Evolutionary conservation across 2,113 vertebrate genomes (phyloP).

Genomic region (Montifringilla adamsi): DNA sequence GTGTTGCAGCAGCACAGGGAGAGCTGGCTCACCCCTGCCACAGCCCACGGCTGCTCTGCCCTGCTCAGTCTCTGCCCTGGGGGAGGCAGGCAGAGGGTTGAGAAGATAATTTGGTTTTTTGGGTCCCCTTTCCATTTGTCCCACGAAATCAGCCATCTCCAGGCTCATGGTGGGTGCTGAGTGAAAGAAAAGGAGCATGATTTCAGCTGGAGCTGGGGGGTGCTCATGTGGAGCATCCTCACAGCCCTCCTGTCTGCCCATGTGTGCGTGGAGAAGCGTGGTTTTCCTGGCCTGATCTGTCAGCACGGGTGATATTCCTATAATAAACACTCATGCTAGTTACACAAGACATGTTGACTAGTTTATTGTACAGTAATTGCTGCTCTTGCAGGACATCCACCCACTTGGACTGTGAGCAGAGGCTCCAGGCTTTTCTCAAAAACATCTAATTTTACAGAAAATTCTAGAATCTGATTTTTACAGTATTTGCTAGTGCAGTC

Average conservation of each 20-base stretch:
- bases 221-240: not conserved
- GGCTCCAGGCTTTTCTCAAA: conserved; percentile 14
- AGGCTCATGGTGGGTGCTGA: not conserved
- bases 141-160: not conserved
- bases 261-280: not conserved
- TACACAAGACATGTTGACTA: conserved; percentile 13
- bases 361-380: conserved; percentile 12
- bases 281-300: not conserved
- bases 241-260: not conserved
- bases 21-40: not conserved
- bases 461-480: not conserved
- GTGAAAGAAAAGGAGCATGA: not conserved
- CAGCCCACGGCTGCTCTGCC: not conserved
- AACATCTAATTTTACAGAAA: not conserved
- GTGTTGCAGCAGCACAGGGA: rapidly evolving
- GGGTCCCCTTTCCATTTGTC: not conserved
- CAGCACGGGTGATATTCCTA: not conserved
- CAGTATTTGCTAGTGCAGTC: not conserved
- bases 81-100: not conserved
- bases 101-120: not conserved
- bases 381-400: conserved; percentile 43
- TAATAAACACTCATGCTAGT: not conserved
- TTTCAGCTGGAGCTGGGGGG: not conserved
- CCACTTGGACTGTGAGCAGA: not conserved
- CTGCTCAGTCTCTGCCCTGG: rapidly evolving